Evolutionary conservation across 2,797 vertebrate genomes (phyloP), one percentile per base, ranked within the genome.

Genomic region (Trematomus bernacchii): DNA sequence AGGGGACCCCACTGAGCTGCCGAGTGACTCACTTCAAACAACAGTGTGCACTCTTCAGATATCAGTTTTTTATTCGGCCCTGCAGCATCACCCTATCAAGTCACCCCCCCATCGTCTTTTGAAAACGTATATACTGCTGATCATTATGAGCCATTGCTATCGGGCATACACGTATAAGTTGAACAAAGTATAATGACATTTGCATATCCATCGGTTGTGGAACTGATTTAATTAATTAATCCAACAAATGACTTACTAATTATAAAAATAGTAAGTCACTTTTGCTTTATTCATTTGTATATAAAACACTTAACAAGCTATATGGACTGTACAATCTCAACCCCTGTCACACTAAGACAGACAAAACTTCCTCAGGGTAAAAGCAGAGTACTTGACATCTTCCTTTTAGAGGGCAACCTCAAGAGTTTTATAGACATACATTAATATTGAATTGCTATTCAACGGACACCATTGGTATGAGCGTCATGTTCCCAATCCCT

Each of bases 1-100:
- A 46, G 30, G 52, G 60, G 40, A 78, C 44, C 37, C 23, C 10
- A 33, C 73, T 54, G 75, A 84, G 52, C 71, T 72, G 66, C n/a
- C 16, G 63, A 64, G 48, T 67, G 64, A 44, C 71, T 63, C 51
- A 79, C 72, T 80, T 79, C 76, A 77, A 79, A 80, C 71, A 71
- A 11, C 19, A 58, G 16, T 60, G 40, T 59, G 30, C 52, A 48
- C 10, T 58, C 47, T 55, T 43, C 46, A 67, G 68, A 74, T 59
- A 80, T 11, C 23, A 53, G 43, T 40, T 72, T 79, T 57, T 50
- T 55, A 23, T 55, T 6, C n/a, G 23, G 19, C 19, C 7, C 10
- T 27, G 4, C 15, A 43, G 50, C 60, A 64, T 73, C 70, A 9
- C 33, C 33, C 6, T 37, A 37, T 37, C 33, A 37, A 37, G 18